Conservation (phyloP, 2,113 vertebrate species). For the Tonatia bakeri region DNA sequence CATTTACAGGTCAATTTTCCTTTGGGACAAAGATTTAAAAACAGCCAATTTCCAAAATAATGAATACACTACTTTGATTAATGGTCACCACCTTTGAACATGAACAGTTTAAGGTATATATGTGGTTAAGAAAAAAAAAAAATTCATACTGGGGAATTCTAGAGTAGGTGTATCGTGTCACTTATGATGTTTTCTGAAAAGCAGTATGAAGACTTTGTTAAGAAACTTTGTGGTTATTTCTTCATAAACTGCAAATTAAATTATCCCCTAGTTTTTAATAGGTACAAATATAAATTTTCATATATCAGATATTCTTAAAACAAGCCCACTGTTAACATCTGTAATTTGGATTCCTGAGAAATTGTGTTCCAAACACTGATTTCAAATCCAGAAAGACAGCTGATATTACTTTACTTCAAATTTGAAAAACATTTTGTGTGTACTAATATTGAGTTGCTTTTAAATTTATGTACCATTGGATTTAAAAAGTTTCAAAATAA, state of each 20-base stretch:
- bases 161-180: not conserved
- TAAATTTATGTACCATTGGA: not conserved
- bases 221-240: not conserved
- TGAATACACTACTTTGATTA: not conserved
- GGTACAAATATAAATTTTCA: constrained; percentile 1
- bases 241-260: not conserved
- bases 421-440: not conserved
- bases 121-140: not conserved
- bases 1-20: not conserved
- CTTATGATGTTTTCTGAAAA: not conserved
- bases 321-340: not conserved
- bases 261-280: not conserved
- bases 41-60: not conserved
- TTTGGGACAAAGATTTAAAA: constrained; percentile 14
- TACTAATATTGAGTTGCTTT: not conserved
- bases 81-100: not conserved
- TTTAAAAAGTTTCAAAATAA: constrained; percentile 26
- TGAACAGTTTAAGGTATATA: not conserved
- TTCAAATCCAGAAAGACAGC: constrained; percentile 20
- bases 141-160: not conserved
- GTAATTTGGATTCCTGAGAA: not conserved
- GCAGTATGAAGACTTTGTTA: not conserved
- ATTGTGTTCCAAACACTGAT: not conserved
- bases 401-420: not conserved
- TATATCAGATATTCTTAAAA: not conserved